phyloP scores from a whole-genome alignment of 2,797 vertebrate species.

The Dendrocincla tyrannina region DNA sequence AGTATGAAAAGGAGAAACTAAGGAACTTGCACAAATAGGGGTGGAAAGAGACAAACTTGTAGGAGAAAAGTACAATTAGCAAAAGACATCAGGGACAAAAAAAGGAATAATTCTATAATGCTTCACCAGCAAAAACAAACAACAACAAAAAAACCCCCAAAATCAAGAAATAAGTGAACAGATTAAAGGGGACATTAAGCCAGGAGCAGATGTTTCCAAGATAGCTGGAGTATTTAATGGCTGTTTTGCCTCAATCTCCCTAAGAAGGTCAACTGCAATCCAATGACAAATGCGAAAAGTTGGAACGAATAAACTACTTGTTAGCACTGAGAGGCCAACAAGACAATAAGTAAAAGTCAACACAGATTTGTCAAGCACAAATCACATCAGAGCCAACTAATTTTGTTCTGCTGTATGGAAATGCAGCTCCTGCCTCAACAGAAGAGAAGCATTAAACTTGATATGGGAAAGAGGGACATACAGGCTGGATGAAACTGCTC shows the following conservation, averaged over 20 bases:
- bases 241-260: not conserved
- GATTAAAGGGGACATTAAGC: not conserved
- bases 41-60: not conserved
- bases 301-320: conserved; percentile 1
- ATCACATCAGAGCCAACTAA: not conserved
- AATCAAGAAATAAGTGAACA: not conserved
- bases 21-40: not conserved
- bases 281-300: not conserved
- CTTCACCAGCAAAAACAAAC: not conserved
- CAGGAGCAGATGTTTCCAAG: not conserved
- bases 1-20: not conserved
- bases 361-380: not conserved
- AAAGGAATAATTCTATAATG: not conserved
- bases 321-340: not conserved
- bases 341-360: not conserved
- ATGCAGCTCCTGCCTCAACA: not conserved
- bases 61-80: not conserved
- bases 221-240: not conserved
- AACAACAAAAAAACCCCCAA: not conserved
- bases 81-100: not conserved
- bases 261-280: not conserved
- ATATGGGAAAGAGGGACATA: not conserved
- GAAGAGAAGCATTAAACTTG: not conserved
- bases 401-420: not conserved
- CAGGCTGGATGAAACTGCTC: not conserved